A percentile compares a stretch with the other conserved stretches of the same genome.
Evolutionary conservation across 2,888 invertebrate genomes (phyloP).

Genomic region (Drosophila kuntzei): DNA sequence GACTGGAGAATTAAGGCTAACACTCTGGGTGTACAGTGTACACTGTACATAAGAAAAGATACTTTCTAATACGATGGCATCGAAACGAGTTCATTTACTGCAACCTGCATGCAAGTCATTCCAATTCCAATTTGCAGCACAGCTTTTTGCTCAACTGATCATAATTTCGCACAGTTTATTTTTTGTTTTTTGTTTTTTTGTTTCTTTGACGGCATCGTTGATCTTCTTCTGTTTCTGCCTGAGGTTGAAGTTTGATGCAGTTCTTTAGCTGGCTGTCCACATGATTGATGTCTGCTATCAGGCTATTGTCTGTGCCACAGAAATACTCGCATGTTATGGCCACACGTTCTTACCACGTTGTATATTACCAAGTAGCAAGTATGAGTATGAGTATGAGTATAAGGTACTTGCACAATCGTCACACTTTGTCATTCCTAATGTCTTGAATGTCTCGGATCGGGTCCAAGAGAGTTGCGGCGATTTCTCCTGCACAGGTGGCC

Average conservation of each 20-base stretch:
- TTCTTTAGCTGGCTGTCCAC: constrained; percentile 33
- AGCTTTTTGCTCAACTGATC: constrained; percentile 12
- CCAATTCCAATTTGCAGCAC: constrained; percentile 14
- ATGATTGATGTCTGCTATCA: constrained; percentile 48
- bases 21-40: not conserved
- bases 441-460: not conserved
- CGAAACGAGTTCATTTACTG: constrained; percentile 21
- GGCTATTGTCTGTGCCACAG: constrained; percentile 33
- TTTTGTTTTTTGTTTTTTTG: not conserved
- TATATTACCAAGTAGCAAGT: not conserved
- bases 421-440: constrained; percentile 9
- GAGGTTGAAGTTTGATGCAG: constrained; percentile 5
- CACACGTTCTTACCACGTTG: constrained; percentile 8
- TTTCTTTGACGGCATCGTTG: constrained; percentile 11
- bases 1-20: constrained; percentile 23
- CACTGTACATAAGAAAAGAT: constrained; percentile 11
- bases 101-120: constrained; percentile 12
- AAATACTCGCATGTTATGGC: constrained; percentile 24
- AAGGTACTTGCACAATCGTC: constrained; percentile 19
- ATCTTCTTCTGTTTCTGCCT: constrained; percentile 6
- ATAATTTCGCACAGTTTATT: constrained; percentile 8
- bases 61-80: constrained; percentile 15
- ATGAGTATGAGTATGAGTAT: too few relatives aligned
- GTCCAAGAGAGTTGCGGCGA: constrained; percentile 6
- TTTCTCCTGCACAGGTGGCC: constrained; percentile 20